These are phyloP conservation scores for Anarhynchus alexandrinus DNA, from an alignment of 2,113 vertebrate genomes.

Conservation along the genomic window DNA sequence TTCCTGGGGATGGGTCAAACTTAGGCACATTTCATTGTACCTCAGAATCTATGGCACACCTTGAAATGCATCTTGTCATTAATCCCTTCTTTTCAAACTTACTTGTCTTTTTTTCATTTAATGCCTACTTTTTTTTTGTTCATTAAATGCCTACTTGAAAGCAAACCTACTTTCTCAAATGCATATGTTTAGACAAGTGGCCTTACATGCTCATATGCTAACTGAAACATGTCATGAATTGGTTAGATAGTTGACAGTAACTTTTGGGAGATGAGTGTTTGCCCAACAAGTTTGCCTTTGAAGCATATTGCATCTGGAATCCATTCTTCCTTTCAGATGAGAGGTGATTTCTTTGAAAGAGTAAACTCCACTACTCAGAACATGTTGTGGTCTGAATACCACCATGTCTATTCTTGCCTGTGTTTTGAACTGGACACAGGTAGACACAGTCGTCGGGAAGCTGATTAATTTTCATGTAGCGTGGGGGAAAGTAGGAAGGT, in stretches of 20 bases:
- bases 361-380: background rate
- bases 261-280: background rate
- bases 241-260: background rate
- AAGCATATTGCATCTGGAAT: background rate
- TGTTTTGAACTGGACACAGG: background rate
- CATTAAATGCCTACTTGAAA: background rate
- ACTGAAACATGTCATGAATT: background rate
- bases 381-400: background rate
- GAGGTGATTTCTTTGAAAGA: background rate
- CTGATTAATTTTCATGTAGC: background rate
- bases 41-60: background rate
- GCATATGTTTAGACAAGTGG: background rate
- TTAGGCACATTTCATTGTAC: background rate
- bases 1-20: background rate
- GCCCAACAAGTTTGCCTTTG: background rate
- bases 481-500: background rate
- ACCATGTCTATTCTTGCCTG: fast-evolving
- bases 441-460: background rate
- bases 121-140: background rate
- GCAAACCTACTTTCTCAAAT: background rate
- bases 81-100: background rate
- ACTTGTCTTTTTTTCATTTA: background rate
- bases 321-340: background rate
- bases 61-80: background rate
- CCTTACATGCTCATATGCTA: background rate